Evolutionary conservation across 2,888 invertebrate species (phyloP).

Genomic region (Sphinx pinastri): DNA sequence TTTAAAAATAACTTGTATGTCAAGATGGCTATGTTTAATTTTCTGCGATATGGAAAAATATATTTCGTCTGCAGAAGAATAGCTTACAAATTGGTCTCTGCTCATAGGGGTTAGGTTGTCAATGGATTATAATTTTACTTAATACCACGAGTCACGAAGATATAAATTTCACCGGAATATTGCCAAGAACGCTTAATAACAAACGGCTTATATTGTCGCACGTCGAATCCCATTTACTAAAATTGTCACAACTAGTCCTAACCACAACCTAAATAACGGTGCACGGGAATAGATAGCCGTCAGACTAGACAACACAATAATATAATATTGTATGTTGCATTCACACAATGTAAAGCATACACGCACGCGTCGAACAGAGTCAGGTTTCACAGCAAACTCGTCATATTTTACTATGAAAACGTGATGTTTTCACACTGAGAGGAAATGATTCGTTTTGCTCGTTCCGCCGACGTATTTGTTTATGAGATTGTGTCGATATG

Average conservation of each 20-base stretch:
- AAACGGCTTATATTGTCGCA: background rate
- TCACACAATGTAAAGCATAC: constrained; percentile 43
- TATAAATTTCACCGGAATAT: too few species aligned
- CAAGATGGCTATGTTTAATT: too few species aligned
- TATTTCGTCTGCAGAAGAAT: too few species aligned
- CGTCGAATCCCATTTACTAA: constrained; percentile 10
- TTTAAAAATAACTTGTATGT: too few species aligned
- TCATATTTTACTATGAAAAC: constrained; percentile 59
- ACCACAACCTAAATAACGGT: constrained; percentile 27
- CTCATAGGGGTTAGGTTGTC: too few species aligned
- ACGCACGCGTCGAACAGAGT: constrained; percentile 48
- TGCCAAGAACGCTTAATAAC: background rate
- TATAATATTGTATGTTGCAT: constrained; percentile 32
- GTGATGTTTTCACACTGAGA: constrained; percentile 52
- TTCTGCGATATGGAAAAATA: too few species aligned
- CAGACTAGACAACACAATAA: constrained; percentile 36
- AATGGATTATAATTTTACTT: too few species aligned
- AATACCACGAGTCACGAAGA: too few species aligned
- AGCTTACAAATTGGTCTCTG: too few species aligned
- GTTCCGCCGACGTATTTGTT: constrained; percentile 24
- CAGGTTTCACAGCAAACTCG: constrained; percentile 53
- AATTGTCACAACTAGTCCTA: constrained; percentile 16
- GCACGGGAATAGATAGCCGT: constrained; percentile 22
- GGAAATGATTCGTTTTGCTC: constrained; percentile 40
- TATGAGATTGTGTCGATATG: constrained; percentile 20